Evolutionary conservation across 1,140 invertebrate genomes (phyloP).

Genomic region (Popillia japonica): DNA sequence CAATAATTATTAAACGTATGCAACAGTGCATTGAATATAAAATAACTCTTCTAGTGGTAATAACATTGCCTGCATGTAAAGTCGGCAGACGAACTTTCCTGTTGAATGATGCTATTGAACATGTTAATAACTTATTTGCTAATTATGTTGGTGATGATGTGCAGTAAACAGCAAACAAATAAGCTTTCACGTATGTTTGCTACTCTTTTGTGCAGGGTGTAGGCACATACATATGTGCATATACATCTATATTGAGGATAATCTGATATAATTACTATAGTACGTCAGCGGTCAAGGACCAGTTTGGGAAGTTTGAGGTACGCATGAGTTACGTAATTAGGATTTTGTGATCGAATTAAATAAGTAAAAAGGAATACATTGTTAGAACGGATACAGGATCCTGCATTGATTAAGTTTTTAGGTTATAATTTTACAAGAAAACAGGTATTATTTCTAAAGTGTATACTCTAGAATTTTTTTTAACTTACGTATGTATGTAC

Average conservation of each 20-base stretch:
- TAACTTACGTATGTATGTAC: background rate
- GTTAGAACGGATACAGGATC: background rate
- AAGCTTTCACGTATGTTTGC: conserved; percentile 17
- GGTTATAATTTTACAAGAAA: background rate
- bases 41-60: background rate
- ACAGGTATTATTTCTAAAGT: background rate
- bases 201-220: background rate
- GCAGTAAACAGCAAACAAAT: conserved; percentile 31
- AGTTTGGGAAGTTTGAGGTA: conserved; percentile 16
- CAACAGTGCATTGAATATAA: too few species aligned
- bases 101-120: conserved; percentile 24
- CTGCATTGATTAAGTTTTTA: background rate
- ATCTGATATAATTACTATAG: conserved; percentile 39
- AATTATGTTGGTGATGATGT: conserved; percentile 31
- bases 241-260: background rate
- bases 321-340: conserved; percentile 17
- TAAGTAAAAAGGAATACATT: background rate
- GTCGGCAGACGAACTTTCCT: background rate
- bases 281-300: conserved; percentile 25
- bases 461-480: background rate
- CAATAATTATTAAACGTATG: too few species aligned
- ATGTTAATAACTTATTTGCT: conserved; percentile 39
- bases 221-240: background rate
- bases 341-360: conserved; percentile 29
- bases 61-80: background rate